Evolutionary conservation across 2,797 vertebrate species (phyloP).

Genomic region (Phyllotis vaccarum): DNA sequence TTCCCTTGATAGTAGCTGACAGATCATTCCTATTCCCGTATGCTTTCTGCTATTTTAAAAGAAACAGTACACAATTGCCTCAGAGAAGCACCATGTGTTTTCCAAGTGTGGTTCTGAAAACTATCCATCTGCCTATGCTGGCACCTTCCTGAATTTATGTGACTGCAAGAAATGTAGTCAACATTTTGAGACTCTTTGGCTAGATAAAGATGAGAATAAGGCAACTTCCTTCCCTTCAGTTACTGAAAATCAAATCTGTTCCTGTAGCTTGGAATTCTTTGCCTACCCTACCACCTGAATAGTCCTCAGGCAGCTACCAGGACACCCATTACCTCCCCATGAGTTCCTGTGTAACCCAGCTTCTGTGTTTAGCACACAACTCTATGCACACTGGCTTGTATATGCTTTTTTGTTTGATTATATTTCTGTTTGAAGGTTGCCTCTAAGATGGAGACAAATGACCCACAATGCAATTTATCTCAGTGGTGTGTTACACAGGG

Average conservation of each 20-base stretch:
- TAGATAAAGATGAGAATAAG: slow-evolving; percentile 48
- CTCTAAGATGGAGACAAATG: slow-evolving; percentile 46
- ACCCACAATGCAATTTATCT: neutral
- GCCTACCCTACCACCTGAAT: neutral
- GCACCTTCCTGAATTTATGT: slow-evolving; percentile 71
- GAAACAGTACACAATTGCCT: slow-evolving; percentile 79
- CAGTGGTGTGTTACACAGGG: neutral
- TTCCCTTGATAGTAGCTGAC: slow-evolving; percentile 79
- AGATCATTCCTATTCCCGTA: slow-evolving; percentile 79
- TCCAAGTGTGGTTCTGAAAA: slow-evolving; percentile 78
- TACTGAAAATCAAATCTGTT: slow-evolving; percentile 49
- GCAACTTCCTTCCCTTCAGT: slow-evolving; percentile 13
- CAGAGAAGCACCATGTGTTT: slow-evolving; percentile 75
- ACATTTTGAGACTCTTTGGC: slow-evolving; percentile 62
- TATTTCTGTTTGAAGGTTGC: neutral
- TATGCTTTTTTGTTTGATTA: slow-evolving; percentile 55
- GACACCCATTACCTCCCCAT: neutral
- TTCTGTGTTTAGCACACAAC: neutral
- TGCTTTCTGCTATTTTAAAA: slow-evolving; percentile 84
- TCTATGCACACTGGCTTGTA: neutral
- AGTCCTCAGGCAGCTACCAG: neutral
- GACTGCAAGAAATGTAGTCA: slow-evolving; percentile 73
- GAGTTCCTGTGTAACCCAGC: neutral
- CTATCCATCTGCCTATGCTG: slow-evolving; percentile 77
- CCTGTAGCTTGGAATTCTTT: neutral